Conservation (phyloP, 2,113 vertebrate species). For the Oryzias woworae region DNA sequence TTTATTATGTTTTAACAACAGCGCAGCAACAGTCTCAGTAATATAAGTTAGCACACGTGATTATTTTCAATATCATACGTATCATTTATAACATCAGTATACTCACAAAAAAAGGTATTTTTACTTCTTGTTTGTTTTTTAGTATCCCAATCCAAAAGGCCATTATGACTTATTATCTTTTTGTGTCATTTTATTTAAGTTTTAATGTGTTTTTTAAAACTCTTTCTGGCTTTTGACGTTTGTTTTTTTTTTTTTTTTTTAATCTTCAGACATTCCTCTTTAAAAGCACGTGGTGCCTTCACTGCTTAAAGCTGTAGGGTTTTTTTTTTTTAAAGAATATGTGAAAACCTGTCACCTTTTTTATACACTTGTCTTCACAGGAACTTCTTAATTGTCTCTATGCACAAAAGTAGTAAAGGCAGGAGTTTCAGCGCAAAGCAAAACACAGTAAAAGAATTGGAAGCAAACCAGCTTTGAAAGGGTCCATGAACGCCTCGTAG, state of each 20-base stretch:
- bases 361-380: constrained; percentile 13
- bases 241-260: not conserved
- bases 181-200: constrained; percentile 68
- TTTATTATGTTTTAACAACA: constrained; percentile 79
- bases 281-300: constrained; percentile 44
- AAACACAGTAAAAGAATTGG: constrained; percentile 37
- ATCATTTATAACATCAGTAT: constrained; percentile 89
- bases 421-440: constrained; percentile 28
- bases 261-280: constrained; percentile 61
- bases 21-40: constrained; percentile 87
- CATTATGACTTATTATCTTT: constrained; percentile 64
- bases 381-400: constrained; percentile 30
- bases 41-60: constrained; percentile 89
- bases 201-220: constrained; percentile 53
- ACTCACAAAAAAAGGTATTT: constrained; percentile 76
- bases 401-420: constrained; percentile 40
- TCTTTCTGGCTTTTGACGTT: constrained; percentile 3
- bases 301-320: constrained; percentile 44
- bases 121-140: constrained; percentile 66
- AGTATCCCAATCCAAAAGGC: constrained; percentile 58
- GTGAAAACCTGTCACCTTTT: constrained; percentile 18
- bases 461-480: constrained; percentile 45
- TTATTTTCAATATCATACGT: constrained; percentile 33
- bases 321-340: constrained; percentile 37
- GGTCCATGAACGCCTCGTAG: constrained; percentile 30